A percentile compares a stretch with the other conserved stretches of the same genome.
Evolutionary conservation across 2,888 invertebrate species (phyloP).

Genomic region (Mythimna vitellina): DNA sequence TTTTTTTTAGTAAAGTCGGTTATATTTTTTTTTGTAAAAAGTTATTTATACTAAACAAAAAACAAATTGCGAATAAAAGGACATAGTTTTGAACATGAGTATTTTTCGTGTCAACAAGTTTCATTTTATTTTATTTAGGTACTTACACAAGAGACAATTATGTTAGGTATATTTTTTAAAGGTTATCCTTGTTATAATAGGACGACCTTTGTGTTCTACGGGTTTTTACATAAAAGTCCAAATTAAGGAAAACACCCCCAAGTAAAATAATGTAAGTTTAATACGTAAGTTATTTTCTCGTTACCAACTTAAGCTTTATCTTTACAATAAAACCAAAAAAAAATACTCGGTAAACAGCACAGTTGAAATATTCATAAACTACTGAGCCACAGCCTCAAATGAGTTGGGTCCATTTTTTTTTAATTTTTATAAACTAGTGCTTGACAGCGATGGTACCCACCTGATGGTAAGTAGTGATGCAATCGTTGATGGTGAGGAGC

Average conservation of each 20-base stretch:
- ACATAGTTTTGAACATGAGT: not conserved
- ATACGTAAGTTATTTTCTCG: not conserved
- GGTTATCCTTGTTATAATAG: too few relatives aligned
- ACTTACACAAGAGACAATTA: not conserved
- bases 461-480: too few relatives aligned
- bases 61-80: conserved; percentile 9
- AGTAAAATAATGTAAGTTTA: not conserved
- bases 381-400: too few relatives aligned
- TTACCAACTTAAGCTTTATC: too few relatives aligned
- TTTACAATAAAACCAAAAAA: not conserved
- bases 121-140: not conserved
- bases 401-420: too few relatives aligned
- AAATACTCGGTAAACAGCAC: not conserved
- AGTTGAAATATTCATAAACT: too few relatives aligned
- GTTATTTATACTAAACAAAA: not conserved
- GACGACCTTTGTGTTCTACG: not conserved
- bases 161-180: not conserved
- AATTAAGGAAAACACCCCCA: not conserved
- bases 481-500: too few relatives aligned
- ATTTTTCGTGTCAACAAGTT: not conserved
- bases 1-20: too few relatives aligned
- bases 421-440: too few relatives aligned
- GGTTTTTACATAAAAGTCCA: not conserved
- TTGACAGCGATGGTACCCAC: too few relatives aligned
- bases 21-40: too few relatives aligned